Evolutionary conservation across 2,113 vertebrate species (phyloP).

Genomic region (Panthera leo): DNA sequence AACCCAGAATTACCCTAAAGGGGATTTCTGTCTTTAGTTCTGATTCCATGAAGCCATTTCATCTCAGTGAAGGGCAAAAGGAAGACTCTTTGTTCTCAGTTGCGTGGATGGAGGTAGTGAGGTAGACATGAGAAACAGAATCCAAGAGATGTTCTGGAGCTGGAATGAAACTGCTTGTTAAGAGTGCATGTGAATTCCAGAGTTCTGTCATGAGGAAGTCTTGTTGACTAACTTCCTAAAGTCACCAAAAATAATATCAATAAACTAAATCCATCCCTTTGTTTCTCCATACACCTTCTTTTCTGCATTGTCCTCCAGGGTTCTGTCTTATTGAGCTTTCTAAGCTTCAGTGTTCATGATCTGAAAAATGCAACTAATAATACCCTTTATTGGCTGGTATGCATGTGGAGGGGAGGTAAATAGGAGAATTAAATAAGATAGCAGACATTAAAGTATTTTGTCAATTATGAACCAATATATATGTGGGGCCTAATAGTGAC

Average conservation of each 20-base stretch:
- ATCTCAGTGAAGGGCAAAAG: background rate
- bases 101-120: background rate
- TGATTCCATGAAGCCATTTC: background rate
- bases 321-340: background rate
- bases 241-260: background rate
- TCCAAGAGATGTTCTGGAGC: background rate
- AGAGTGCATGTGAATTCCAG: background rate
- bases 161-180: background rate
- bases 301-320: background rate
- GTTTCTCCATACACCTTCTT: background rate
- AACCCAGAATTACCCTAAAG: background rate
- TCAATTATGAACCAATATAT: background rate
- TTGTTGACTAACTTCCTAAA: background rate
- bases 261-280: background rate
- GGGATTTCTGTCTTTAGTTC: background rate
- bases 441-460: background rate
- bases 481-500: background rate
- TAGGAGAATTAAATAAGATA: constrained; percentile 9
- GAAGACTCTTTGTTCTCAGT: background rate
- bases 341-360: background rate
- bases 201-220: background rate
- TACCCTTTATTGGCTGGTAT: background rate
- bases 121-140: background rate
- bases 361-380: background rate
- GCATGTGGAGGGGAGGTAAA: background rate